These are phyloP conservation scores for Hirtodrosophila trivittata DNA, from an alignment of 2,888 invertebrate species.

Conservation along the genomic window DNA sequence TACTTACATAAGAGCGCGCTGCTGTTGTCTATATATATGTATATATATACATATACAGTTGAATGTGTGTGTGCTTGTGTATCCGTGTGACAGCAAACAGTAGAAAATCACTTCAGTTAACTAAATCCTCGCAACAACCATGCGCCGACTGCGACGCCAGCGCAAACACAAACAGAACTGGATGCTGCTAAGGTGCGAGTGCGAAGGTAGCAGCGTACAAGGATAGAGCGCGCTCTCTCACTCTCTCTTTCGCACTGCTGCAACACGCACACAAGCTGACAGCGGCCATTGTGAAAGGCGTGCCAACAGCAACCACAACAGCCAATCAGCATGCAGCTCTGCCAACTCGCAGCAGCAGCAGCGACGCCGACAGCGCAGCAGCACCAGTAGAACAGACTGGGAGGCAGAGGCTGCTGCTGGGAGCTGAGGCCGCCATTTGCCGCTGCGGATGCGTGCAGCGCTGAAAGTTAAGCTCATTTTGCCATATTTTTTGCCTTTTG, in stretches of 20 bases:
- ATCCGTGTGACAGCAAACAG: slow-evolving; percentile 70
- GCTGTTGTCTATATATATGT: slow-evolving; percentile 26
- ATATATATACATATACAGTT: slow-evolving; percentile 14
- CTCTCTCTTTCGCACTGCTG: slow-evolving; percentile 12
- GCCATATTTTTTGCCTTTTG: slow-evolving; percentile 69
- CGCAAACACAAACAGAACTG: slow-evolving; percentile 16
- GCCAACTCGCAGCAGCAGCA: slow-evolving; percentile 9
- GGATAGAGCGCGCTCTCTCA: slow-evolving; percentile 6
- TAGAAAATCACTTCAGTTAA: slow-evolving; percentile 80
- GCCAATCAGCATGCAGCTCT: slow-evolving; percentile 47
- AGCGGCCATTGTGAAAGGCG: slow-evolving; percentile 71
- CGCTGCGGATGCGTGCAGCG: slow-evolving; percentile 49
- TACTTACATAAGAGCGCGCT: slow-evolving; percentile 68
- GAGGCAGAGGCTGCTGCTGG: slow-evolving; percentile 28
- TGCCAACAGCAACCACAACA: slow-evolving; percentile 34
- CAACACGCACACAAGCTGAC: slow-evolving; percentile 21
- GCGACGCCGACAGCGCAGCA: slow-evolving; percentile 24
- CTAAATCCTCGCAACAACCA: slow-evolving; percentile 79
- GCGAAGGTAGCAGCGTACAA: slow-evolving; percentile 24
- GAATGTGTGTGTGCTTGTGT: slow-evolving; percentile 30
- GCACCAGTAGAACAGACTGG: neutral
- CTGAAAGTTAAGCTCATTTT: slow-evolving; percentile 75
- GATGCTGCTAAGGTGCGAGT: slow-evolving; percentile 35
- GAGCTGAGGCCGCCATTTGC: slow-evolving; percentile 12
- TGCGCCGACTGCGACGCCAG: slow-evolving; percentile 71